phyloP scores from a whole-genome alignment of 1,140 invertebrate genomes.

The Oppia nitens region DNA sequence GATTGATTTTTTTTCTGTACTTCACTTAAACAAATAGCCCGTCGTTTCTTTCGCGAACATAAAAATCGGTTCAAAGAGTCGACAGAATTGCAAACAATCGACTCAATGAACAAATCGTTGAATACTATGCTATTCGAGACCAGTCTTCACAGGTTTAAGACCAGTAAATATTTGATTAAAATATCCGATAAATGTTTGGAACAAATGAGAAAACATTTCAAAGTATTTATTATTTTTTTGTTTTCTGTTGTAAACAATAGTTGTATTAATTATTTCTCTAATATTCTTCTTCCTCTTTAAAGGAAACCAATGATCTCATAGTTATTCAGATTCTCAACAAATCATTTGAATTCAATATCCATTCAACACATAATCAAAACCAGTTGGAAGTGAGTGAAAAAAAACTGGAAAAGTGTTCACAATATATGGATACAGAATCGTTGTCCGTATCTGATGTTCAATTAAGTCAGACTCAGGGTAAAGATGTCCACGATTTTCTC shows the following conservation, averaged over 20 bases:
- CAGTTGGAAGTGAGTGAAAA: neutral
- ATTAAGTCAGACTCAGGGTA: no score
- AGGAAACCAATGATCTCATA: slow-evolving; percentile 2
- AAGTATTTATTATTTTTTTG: neutral
- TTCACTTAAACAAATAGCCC: no score
- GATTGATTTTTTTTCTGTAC: neutral
- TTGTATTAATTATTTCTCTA: neutral
- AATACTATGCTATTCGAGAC: neutral
- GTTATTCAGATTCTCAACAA: slow-evolving; percentile 6
- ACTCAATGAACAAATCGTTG: neutral
- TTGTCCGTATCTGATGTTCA: no score
- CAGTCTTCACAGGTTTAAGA: neutral
- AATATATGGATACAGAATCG: neutral
- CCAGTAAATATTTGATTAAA: neutral
- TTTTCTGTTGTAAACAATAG: neutral
- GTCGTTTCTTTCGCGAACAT: neutral
- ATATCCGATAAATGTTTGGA: neutral
- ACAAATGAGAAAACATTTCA: neutral
- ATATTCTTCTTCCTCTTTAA: neutral
- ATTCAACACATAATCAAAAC: neutral
- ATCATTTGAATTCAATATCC: neutral
- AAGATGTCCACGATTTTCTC: no score
- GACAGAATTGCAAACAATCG: neutral
- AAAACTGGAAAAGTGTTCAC: neutral
- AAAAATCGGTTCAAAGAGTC: neutral